phyloP scores from a whole-genome alignment of 2,888 invertebrate genomes.

The Drosophila tripunctata region DNA sequence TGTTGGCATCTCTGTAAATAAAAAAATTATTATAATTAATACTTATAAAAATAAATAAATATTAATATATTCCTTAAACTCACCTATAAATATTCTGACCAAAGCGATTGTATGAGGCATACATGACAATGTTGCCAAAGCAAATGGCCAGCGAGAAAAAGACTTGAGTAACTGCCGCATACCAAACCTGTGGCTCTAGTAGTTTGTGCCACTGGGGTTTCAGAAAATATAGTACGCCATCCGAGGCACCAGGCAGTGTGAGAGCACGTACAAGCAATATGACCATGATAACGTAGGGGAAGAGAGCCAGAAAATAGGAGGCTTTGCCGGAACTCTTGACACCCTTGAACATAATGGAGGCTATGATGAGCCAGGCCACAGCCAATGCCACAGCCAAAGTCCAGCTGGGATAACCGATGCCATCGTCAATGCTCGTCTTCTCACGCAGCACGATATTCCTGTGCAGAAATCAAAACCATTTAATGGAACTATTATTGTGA shows the following conservation, averaged over 20 bases:
- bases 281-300: conserved; percentile 87
- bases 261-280: conserved; percentile 86
- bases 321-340: conserved; percentile 87
- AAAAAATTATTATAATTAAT: background rate
- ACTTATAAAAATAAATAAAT: background rate
- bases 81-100: conserved; percentile 86
- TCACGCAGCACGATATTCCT: conserved; percentile 86
- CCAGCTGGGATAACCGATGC: conserved; percentile 86
- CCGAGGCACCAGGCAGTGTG: conserved; percentile 86
- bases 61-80: no score
- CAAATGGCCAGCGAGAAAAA: conserved; percentile 88
- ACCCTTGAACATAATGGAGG: conserved; percentile 85
- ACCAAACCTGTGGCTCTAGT: conserved; percentile 86
- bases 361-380: conserved; percentile 86
- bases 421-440: conserved; percentile 85
- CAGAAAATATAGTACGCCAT: conserved; percentile 88
- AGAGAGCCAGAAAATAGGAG: conserved; percentile 89
- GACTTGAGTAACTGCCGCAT: conserved; percentile 87
- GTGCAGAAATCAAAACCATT: conserved; percentile 6
- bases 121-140: conserved; percentile 87
- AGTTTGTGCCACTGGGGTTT: conserved; percentile 87
- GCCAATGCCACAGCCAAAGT: conserved; percentile 85
- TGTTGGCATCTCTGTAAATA: conserved; percentile 88
- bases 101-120: conserved; percentile 87
- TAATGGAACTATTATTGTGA: background rate